Base-by-base conservation (phyloP, 1,140 invertebrate species). In the Drosophila santomea region DNA sequence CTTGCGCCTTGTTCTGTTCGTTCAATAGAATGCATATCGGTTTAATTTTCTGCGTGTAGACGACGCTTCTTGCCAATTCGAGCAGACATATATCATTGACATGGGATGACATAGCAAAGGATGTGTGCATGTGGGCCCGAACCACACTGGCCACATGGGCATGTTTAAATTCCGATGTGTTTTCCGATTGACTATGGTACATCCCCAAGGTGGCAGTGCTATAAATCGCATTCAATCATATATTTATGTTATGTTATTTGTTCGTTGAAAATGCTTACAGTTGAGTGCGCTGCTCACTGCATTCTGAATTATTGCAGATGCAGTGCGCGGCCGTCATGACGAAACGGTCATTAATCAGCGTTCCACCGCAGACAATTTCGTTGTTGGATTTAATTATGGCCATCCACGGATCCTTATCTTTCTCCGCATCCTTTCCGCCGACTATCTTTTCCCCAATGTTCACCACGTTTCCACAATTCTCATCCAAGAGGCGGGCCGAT, bases 261-360 rank as follows among this genome's bases (percentile, higher is more conserved):
- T 38, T 4, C 0, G 8, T 14, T 4, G 2, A 14, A 15, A 12
- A 23, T 17, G 38, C 63, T 64, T 41, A 66, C 63, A 66, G 14
- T 8, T 32, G 2, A 12, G n/a, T 32, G 4, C 10, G 3, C 3
- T 1, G 12, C 2, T 0, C 0, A 15, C 0, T 50, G n/a, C 8
- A 17, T 0, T 32, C 4, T 0, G 3, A 0, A 0, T 3, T 0
- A 0, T 23, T 12, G 23, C 14, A 15, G 1, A 2, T 0, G 15
- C 63, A 66, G 14, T 66, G 63, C 5, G 43, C 59, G 14, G 63
- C 63, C 11, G 63, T 66, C 25, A 66, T 12, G 2, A 66, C 63
- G 15, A 48, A 66, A 12, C 15, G 62, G 14, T 3, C 12, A 48
- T 2, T 6, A 32, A 62, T 35, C 4, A 62, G 4, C 28, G 60